Percentiles rank a stretch among this genome's conserved stretches.
These are phyloP conservation scores for Rhodophaea formosa DNA, from an alignment of 2,888 invertebrate genomes.

Conservation along the genomic window DNA sequence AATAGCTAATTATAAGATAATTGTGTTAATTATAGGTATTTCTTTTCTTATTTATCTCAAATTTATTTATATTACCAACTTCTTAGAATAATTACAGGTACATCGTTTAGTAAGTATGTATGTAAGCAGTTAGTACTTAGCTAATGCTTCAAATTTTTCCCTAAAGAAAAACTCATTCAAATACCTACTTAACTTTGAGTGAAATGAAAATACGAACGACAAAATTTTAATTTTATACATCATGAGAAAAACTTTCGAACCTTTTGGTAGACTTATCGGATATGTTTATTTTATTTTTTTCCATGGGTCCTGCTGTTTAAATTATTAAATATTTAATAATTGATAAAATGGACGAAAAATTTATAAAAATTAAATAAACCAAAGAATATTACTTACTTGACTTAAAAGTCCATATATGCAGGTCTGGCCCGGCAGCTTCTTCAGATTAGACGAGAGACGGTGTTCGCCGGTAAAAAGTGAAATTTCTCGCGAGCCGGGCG, in stretches of 20 bases:
- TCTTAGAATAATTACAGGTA: neutral
- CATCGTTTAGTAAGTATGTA: neutral
- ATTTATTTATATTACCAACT: neutral
- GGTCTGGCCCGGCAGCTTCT: conserved; percentile 50
- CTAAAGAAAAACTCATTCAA: neutral
- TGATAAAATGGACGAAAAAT: neutral
- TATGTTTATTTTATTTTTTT: too few relatives aligned
- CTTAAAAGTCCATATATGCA: conserved; percentile 55
- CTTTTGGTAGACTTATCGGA: too few relatives aligned
- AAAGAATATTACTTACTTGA: conserved; percentile 39
- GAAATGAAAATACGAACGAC: too few relatives aligned
- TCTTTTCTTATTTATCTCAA: too few relatives aligned
- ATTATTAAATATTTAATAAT: neutral
- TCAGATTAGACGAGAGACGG: conserved; percentile 42
- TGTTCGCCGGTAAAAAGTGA: conserved; percentile 72
- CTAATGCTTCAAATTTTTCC: neutral
- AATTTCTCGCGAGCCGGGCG: conserved; percentile 60
- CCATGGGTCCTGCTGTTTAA: too few relatives aligned
- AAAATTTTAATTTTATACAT: too few relatives aligned
- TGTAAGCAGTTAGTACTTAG: too few relatives aligned
- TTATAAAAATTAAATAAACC: neutral
- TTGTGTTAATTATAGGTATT: too few relatives aligned
- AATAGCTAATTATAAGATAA: too few relatives aligned
- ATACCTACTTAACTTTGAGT: too few relatives aligned
- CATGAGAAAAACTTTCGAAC: too few relatives aligned